Evolutionary conservation across 2,113 vertebrate species (phyloP).

Genomic region (Pholis gunnellus): DNA sequence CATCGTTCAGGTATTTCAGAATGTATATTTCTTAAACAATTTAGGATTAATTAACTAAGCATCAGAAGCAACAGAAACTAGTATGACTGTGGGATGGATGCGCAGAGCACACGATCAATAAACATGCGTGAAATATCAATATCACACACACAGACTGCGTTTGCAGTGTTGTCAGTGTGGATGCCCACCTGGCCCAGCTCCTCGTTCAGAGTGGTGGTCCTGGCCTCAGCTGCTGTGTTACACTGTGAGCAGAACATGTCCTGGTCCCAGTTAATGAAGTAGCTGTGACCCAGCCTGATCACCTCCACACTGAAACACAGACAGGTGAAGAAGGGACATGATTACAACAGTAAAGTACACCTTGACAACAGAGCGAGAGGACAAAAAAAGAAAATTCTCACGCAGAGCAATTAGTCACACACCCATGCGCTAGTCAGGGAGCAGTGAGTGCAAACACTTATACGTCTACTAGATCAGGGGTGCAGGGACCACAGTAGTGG

Average conservation of each 20-base stretch:
- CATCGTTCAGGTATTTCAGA: background rate
- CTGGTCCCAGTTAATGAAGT: constrained; percentile 97
- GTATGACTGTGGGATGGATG: background rate
- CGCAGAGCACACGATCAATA: background rate
- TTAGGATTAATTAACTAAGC: background rate
- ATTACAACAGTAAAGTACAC: background rate
- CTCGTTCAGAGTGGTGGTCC: constrained; percentile 93
- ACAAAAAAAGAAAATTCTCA: background rate
- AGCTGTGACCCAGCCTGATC: constrained; percentile 94
- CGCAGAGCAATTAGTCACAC: background rate
- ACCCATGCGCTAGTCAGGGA: background rate
- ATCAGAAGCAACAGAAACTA: background rate
- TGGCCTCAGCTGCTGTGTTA: constrained; percentile 88
- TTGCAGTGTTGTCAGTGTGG: background rate
- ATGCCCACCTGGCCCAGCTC: constrained; percentile 92
- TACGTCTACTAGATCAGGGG: background rate
- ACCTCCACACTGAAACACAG: constrained; percentile 90
- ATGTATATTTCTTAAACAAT: background rate
- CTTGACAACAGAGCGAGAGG: background rate
- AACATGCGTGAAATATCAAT: background rate
- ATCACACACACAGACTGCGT: constrained; percentile 3
- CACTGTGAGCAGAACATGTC: constrained; percentile 91
- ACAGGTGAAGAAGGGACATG: constrained; percentile 7
- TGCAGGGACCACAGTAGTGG: background rate
- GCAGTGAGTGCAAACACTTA: background rate